Base-by-base conservation (phyloP, 1,140 invertebrate genomes). In the Schlechtendalia chinensis region DNA sequence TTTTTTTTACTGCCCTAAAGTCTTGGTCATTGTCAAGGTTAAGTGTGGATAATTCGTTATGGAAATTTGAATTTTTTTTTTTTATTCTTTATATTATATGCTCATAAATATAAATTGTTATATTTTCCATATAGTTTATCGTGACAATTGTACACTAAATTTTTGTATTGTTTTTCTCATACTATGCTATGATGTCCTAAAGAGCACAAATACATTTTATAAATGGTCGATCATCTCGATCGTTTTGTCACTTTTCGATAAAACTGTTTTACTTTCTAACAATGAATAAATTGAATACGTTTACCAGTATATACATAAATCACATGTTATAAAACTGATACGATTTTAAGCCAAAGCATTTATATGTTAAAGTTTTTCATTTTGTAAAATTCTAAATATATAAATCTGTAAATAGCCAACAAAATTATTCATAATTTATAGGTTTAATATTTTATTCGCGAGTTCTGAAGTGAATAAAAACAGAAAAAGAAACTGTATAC, bases 21-120 rank as follows among this genome's bases (percentile, higher is more conserved):
- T 63, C 58, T 79, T 79, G 75, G 75, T 79, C 75, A 79, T 79
- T 79, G 75, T 24, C 75, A 79, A 79, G 75, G 75, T 79, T 61
- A 63, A 47, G 56, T 79, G 19, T 47, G 14, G n/a, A 12, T 39
- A 74, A 27, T 22, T 74, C 29, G 53, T 72, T 74, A 56, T 32
- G 53, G 54, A 58, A 12, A 58, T 74, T 74, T 74, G 53, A 74
- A 74, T 74, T 72, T 50, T 67, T 65, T 47, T 50, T 50, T 50
- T 22, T 47, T 47, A 47, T 22, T 27, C 14, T 8, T 47, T 69
- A 24, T 5, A 16, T 47, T 24, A 27, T 50, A 27, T 50, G 67
- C 67, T 69, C 67, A 69, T 69, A 69, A 69, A 69, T 69, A 69
- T 50, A 50, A 50, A 50, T 69, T 50, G 45, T 69, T 69, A 39